These are phyloP conservation scores for Limosa lapponica DNA, from an alignment of 2,797 vertebrate genomes.

Conservation along the genomic window DNA sequence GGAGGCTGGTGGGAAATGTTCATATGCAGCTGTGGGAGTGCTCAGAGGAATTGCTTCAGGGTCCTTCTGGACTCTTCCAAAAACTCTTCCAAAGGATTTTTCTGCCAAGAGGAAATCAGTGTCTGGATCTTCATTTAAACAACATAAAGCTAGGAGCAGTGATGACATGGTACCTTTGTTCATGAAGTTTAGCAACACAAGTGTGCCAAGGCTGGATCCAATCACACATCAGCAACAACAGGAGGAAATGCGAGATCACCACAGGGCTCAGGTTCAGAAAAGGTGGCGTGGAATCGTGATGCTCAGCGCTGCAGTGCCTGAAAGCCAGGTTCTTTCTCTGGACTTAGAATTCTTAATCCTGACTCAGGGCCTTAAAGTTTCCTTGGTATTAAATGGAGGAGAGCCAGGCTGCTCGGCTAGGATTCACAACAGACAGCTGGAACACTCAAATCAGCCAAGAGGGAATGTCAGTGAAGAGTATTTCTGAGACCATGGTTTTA, in stretches of 20 bases:
- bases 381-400: background rate
- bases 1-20: background rate
- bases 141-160: background rate
- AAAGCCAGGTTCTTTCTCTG: background rate
- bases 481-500: background rate
- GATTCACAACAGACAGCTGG: background rate
- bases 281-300: rapidly evolving
- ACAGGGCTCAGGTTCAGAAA: background rate
- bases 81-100: background rate
- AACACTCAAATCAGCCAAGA: background rate
- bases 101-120: background rate
- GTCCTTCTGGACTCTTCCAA: background rate
- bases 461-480: background rate
- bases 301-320: background rate
- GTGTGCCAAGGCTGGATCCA: background rate
- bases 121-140: background rate
- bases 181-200: background rate
- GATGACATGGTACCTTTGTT: background rate
- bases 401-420: background rate
- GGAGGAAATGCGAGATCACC: rapidly evolving
- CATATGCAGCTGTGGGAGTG: background rate
- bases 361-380: background rate
- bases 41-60: rapidly evolving
- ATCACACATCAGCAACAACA: background rate
- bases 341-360: background rate